Percentiles rank a stretch among this genome's conserved stretches.
Conservation (phyloP, 2,113 vertebrate genomes). For the Gasterosteus nipponicus region DNA sequence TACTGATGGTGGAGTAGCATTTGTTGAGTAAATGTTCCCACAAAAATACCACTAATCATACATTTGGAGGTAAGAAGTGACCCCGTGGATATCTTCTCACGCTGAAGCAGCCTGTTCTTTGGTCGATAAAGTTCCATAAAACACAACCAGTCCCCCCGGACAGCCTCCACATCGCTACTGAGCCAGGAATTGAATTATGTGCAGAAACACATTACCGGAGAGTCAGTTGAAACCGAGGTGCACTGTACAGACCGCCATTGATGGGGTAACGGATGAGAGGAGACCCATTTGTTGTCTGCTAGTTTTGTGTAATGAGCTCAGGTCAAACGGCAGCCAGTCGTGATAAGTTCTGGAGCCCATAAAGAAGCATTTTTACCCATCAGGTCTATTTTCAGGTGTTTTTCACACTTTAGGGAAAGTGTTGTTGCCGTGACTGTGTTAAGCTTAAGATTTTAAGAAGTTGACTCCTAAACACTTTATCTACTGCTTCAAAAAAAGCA, state of each 20-base stretch:
- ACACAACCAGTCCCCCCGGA: constrained; percentile 44
- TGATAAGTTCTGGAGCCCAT: constrained; percentile 8
- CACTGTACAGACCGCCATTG: constrained; percentile 13
- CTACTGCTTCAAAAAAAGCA: background rate
- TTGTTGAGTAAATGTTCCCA: constrained; percentile 1
- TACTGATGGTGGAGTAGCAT: background rate
- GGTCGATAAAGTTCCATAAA: constrained; percentile 54
- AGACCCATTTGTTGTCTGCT: constrained; percentile 37
- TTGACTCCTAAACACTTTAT: background rate
- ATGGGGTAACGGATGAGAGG: constrained; percentile 34
- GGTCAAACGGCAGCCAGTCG: background rate
- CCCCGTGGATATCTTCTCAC: constrained; percentile 13
- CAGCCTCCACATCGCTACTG: constrained; percentile 45
- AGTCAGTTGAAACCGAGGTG: constrained; percentile 37
- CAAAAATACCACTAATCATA: constrained; percentile 15
- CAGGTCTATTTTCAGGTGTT: background rate
- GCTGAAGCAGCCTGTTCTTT: constrained; percentile 49
- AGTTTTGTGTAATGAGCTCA: constrained; percentile 16
- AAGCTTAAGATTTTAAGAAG: background rate
- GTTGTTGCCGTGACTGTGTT: background rate
- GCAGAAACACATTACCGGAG: constrained; percentile 59
- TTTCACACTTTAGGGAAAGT: too few species aligned
- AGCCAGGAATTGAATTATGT: constrained; percentile 52
- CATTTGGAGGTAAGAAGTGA: background rate
- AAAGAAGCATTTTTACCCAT: background rate